Conservation (phyloP, 2,113 vertebrate species). For the Gulo gulo region DNA sequence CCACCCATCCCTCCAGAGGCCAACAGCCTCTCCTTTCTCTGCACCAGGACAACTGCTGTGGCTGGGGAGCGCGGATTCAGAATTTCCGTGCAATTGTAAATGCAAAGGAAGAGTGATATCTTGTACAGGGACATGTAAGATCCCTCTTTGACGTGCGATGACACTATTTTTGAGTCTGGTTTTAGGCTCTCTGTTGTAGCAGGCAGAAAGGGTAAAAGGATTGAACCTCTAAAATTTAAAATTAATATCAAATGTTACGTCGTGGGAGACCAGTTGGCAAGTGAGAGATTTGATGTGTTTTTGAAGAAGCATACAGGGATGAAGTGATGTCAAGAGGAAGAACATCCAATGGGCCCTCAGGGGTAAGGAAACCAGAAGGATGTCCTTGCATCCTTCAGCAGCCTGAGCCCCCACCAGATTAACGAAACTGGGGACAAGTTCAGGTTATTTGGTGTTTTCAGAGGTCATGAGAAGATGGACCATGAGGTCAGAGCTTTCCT, state of each 20-base stretch:
- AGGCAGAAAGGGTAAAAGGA: background rate
- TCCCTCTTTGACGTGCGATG: background rate
- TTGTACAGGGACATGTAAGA: background rate
- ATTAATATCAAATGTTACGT: background rate
- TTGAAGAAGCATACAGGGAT: background rate
- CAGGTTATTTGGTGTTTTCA: background rate
- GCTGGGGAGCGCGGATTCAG: background rate
- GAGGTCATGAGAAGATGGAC: background rate
- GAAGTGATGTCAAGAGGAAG: background rate
- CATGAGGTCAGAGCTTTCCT: background rate
- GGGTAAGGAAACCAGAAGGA: background rate
- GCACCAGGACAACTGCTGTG: background rate
- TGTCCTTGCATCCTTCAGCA: rapidly evolving
- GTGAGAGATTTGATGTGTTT: background rate
- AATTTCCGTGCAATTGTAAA: background rate
- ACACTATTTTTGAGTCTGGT: background rate
- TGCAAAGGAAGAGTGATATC: background rate
- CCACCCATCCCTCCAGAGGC: rapidly evolving
- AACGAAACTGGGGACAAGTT: background rate
- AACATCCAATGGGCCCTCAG: background rate
- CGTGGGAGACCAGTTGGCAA: background rate
- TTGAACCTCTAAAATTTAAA: background rate
- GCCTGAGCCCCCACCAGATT: background rate
- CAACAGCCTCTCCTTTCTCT: background rate
- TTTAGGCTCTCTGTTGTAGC: background rate